Percentiles rank a stretch among this genome's conserved stretches.
Evolutionary conservation across 2,888 invertebrate species (phyloP).

Genomic region (Choristoneura rosaceana): DNA sequence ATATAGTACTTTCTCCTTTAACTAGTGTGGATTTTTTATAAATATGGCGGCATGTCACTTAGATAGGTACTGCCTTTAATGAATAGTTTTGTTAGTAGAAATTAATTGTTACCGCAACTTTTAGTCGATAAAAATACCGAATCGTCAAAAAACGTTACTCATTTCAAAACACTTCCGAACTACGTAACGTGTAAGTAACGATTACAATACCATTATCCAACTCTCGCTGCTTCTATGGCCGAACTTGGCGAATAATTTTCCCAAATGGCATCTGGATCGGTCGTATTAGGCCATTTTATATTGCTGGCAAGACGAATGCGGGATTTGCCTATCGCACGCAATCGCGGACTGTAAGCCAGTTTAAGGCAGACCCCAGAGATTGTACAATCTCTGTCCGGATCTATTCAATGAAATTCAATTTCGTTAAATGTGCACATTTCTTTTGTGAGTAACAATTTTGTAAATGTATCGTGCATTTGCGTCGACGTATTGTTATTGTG

Average conservation of each 20-base stretch:
- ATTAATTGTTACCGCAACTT: too few species aligned
- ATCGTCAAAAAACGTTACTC: neutral
- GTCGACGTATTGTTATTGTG: slow-evolving; percentile 31
- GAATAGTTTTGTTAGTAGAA: too few species aligned
- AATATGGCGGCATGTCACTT: too few species aligned
- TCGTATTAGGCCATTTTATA: slow-evolving; percentile 64
- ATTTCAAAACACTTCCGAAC: slow-evolving; percentile 3
- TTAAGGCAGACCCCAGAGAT: slow-evolving; percentile 69
- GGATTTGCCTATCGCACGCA: slow-evolving; percentile 76
- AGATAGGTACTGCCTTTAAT: too few species aligned
- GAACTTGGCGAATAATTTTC: slow-evolving; percentile 38
- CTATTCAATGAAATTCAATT: slow-evolving; percentile 80
- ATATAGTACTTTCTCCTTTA: too few species aligned
- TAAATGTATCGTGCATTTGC: slow-evolving; percentile 38
- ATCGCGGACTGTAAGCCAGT: slow-evolving; percentile 74
- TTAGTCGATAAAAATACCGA: neutral
- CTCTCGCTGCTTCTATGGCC: slow-evolving; percentile 33
- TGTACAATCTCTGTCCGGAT: slow-evolving; percentile 70
- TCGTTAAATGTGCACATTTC: slow-evolving; percentile 66
- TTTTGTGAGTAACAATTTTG: slow-evolving; percentile 50
- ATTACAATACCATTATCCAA: slow-evolving; percentile 36
- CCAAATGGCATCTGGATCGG: slow-evolving; percentile 49
- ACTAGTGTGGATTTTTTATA: too few species aligned
- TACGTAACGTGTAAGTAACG: slow-evolving; percentile 28
- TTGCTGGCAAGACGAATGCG: slow-evolving; percentile 60